Evolutionary conservation across 2,888 invertebrate genomes (phyloP), one percentile per base, ranked within the genome.

Genomic region (Agrotis ipsilon): DNA sequence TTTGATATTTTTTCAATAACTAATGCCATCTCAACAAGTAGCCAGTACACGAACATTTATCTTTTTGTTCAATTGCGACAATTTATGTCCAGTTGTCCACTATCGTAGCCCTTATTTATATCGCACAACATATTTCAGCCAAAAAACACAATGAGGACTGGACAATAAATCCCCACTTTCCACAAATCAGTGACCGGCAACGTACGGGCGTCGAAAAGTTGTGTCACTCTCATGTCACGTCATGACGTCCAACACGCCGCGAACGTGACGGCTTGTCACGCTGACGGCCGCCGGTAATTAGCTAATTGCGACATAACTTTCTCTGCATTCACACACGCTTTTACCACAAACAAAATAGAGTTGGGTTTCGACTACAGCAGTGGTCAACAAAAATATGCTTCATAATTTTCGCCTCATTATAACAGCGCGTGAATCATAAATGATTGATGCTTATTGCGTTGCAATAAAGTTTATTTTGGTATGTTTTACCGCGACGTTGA

Each of bases 181-280:
- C 78, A 75, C 80, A 78, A 84, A 79, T 89, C 88, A 88, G 76
- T 80, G 87, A 86, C 88, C 72, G 75, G 74, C 88, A 90, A 90
- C 90, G 87, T 91, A 88, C 89, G 87, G 87, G 88, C 90, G 92
- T 91, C 90, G 91, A 93, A 93, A 94, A 93, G 91, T 93, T 92
- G 86, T 89, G 90, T 91, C 92, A 89, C 86, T 85, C 85, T 83
- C 83, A 63, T 80, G 89, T 89, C 89, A 85, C 82, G 84, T 84
- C 83, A 70, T 74, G 79, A 76, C 80, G 75, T 67, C 76, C 69
- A 67, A 80, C 81, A 77, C 67, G 72, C 65, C 75, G 64, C 80
- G 70, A 75, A 81, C 79, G 80, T 83, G 86, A 87, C 73, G 75
- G 72, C 73, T 72, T 75, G 85, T 86, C 87, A 84, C 75, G 82